Evolutionary conservation across 2,797 vertebrate genomes (phyloP).

Genomic region (Acanthiza pusilla): DNA sequence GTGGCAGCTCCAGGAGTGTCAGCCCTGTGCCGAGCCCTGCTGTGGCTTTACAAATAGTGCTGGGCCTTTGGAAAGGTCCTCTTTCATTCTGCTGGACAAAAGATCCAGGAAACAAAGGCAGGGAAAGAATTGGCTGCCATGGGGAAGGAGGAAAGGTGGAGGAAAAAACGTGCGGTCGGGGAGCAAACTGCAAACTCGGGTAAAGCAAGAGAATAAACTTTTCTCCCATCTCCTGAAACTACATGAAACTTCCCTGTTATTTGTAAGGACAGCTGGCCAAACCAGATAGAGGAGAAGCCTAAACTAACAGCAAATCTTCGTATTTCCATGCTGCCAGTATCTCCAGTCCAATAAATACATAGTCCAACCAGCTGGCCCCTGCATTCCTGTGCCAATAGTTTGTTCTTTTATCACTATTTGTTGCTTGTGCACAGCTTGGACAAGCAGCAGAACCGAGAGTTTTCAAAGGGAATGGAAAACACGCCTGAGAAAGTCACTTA

Average conservation of each 20-base stretch:
- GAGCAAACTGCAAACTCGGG: background rate
- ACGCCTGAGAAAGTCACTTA: background rate
- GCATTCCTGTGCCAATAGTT: background rate
- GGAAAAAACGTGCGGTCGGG: fast-evolving
- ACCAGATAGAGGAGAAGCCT: background rate
- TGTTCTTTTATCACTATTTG: background rate
- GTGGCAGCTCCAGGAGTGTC: background rate
- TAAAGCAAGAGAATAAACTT: background rate
- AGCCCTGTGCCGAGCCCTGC: background rate
- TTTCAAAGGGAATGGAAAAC: background rate
- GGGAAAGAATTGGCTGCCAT: background rate
- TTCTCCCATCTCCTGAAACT: background rate
- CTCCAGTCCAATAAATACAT: background rate
- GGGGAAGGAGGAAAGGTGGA: background rate
- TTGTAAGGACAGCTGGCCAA: background rate
- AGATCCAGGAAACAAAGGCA: background rate
- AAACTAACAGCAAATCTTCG: background rate
- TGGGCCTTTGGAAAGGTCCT: background rate
- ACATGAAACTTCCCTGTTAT: background rate
- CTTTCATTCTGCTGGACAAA: background rate
- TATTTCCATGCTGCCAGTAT: background rate
- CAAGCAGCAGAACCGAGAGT: background rate
- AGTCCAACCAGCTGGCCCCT: background rate
- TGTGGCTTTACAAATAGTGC: background rate
- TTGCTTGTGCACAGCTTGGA: background rate